Percentiles rank a stretch among this genome's conserved stretches.
Evolutionary conservation across 2,113 vertebrate genomes (phyloP).

Genomic region (Diphyllodes magnificus): DNA sequence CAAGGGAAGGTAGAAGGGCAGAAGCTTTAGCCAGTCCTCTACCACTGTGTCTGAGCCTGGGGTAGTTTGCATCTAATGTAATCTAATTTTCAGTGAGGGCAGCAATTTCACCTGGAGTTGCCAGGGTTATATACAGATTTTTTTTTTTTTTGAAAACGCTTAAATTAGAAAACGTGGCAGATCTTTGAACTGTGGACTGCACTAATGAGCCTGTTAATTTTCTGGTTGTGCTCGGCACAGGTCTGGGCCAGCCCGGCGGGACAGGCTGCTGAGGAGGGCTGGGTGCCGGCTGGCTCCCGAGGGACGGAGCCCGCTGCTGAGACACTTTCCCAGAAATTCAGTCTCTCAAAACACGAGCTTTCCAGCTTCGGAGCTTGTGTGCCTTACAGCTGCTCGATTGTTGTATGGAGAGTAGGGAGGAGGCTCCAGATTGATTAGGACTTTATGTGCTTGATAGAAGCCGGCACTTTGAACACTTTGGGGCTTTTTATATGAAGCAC

Average conservation of each 20-base stretch:
- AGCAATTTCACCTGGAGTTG: neutral
- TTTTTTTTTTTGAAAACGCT: neutral
- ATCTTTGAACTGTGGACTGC: neutral
- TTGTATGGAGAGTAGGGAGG: neutral
- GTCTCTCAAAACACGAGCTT: neutral
- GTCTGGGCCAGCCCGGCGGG: neutral
- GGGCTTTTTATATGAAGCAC: conserved; percentile 22
- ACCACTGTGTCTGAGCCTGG: neutral
- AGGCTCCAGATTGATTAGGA: neutral
- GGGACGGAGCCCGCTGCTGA: accelerated
- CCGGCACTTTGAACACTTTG: conserved; percentile 13
- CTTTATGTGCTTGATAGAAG: neutral
- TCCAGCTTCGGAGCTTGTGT: neutral
- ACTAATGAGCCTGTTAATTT: neutral
- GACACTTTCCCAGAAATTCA: neutral
- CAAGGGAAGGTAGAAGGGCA: neutral
- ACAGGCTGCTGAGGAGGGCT: neutral
- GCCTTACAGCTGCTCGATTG: neutral
- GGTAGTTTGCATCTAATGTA: neutral
- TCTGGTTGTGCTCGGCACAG: neutral
- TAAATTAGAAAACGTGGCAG: neutral
- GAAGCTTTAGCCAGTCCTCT: neutral
- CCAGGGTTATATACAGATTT: neutral
- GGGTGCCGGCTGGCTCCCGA: neutral
- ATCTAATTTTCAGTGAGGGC: neutral